Percentiles rank a stretch among this genome's conserved stretches.
Conservation (phyloP, 2,797 vertebrate genomes). For the Pangasius larnaudii region DNA sequence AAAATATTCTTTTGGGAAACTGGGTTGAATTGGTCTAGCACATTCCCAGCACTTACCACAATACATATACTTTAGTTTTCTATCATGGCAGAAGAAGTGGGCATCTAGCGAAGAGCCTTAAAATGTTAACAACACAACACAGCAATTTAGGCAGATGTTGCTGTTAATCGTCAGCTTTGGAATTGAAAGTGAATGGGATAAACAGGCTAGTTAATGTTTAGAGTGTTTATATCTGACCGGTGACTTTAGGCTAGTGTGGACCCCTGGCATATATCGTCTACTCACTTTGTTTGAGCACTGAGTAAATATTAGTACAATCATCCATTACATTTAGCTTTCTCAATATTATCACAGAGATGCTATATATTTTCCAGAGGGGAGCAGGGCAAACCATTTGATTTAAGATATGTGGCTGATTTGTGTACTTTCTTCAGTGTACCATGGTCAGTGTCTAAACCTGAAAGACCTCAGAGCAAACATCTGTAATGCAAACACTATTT, state of each 20-base stretch:
- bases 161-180: slow-evolving; percentile 15
- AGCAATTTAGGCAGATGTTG: slow-evolving; percentile 5
- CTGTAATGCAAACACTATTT: slow-evolving; percentile 37
- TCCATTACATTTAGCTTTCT: slow-evolving; percentile 47
- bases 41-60: not conserved
- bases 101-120: not conserved
- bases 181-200: slow-evolving; percentile 25
- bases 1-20: not conserved
- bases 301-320: slow-evolving; percentile 52
- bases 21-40: not conserved
- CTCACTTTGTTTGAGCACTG: slow-evolving; percentile 40
- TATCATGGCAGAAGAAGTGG: not conserved
- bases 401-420: slow-evolving; percentile 28
- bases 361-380: slow-evolving; percentile 46
- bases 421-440: slow-evolving; percentile 16
- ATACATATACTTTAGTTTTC: not conserved
- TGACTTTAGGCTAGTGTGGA: slow-evolving; percentile 27
- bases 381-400: slow-evolving; percentile 46
- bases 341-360: slow-evolving; percentile 50
- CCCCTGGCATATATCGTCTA: slow-evolving; percentile 39
- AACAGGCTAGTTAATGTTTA: slow-evolving; percentile 45
- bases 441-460: slow-evolving; percentile 24
- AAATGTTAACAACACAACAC: slow-evolving; percentile 13
- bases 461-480: slow-evolving; percentile 33
- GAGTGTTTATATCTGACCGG: slow-evolving; percentile 28